Base-by-base conservation (phyloP, 2,113 vertebrate species). In the Noturus placidus region DNA sequence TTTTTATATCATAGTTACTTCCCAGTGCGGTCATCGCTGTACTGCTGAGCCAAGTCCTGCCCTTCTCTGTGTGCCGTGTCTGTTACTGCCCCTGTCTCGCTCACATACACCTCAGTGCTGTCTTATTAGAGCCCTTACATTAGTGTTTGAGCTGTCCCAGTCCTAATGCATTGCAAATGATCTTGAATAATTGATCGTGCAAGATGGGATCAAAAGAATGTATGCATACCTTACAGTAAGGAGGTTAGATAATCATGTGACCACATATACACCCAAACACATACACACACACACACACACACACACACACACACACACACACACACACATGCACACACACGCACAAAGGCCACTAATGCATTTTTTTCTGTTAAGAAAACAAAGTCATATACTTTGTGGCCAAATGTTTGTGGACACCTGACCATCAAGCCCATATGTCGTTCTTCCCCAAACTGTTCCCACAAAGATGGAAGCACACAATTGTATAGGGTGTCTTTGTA, bases 151-250 rank as follows among this genome's bases (percentile, higher is more conserved):
- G 76, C 86, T 91, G 74, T 93, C 92, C 87, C 91, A 81, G 87
- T 54, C 88, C 93, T 93, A 92, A 93, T 94, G 93, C 93, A 93
- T 92, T 94, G 93, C 92, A 95, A 93, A 93, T 93, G 90, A 87
- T 85, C 79, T 89, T 94, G 89, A 93, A 94, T 94, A 93, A 95
- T 94, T 91, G 91, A 94, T 91, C 87, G 22, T 82, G 82, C 46
- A 84, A 90, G 91, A 88, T 87, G 89, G 89, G 93, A 94, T 94
- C 94, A 95, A 94, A 95, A 92, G 86, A 87, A 92, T 50, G 91
- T 85, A 92, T 90, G 80, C 87, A 93, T 91, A 91, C 87, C 91
- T 93, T 90, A 90, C 90, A 91, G 88, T 89, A 86, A 86, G 86
- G 90, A 90, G 59, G 46, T 80, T 19, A 72, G 42, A 52, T 30